A percentile compares a stretch with the other conserved stretches of the same genome.
phyloP scores from a whole-genome alignment of 2,113 vertebrate genomes.

The Chrysochloris asiatica region DNA sequence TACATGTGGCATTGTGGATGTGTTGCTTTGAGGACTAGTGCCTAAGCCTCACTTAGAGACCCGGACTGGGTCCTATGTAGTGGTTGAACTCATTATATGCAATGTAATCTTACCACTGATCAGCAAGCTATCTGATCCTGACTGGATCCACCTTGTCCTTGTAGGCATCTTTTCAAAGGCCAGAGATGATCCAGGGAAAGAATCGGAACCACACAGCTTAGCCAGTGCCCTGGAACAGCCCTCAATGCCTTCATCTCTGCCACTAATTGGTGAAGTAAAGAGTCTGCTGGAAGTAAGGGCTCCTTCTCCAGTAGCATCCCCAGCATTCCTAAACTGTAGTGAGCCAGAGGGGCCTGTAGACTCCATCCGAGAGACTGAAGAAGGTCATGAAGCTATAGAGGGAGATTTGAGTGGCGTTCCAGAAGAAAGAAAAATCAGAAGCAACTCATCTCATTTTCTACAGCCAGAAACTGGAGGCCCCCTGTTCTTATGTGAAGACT shows the following conservation, averaged over 20 bases:
- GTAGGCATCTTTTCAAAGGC: conserved; percentile 87
- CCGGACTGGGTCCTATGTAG: conserved; percentile 89
- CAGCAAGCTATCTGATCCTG: conserved; percentile 90
- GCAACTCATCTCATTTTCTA: conserved; percentile 72
- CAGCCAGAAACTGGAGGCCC: conserved; percentile 84
- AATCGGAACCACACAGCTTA: background rate
- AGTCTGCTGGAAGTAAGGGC: conserved; percentile 21
- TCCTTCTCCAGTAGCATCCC: background rate
- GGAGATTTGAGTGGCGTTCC: conserved; percentile 64
- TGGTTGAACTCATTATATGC: conserved; percentile 93
- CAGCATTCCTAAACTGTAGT: background rate
- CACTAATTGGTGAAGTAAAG: conserved; percentile 49
- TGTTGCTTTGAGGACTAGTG: conserved; percentile 87
- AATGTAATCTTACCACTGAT: conserved; percentile 91
- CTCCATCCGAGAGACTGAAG: conserved; percentile 63
- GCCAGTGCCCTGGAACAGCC: conserved; percentile 59
- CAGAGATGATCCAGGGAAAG: conserved; percentile 39
- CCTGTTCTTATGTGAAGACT: conserved; percentile 88
- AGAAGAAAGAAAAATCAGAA: conserved; percentile 71
- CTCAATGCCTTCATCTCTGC: conserved; percentile 79
- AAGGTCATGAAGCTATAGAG: conserved; percentile 60
- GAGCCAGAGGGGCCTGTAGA: background rate
- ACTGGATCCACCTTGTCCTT: conserved; percentile 92
- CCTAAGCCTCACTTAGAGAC: conserved; percentile 91
- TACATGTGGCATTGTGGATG: conserved; percentile 86